These are phyloP conservation scores for Meloidogyne exigua DNA, from an alignment of 1,140 invertebrate genomes.

Conservation along the genomic window DNA sequence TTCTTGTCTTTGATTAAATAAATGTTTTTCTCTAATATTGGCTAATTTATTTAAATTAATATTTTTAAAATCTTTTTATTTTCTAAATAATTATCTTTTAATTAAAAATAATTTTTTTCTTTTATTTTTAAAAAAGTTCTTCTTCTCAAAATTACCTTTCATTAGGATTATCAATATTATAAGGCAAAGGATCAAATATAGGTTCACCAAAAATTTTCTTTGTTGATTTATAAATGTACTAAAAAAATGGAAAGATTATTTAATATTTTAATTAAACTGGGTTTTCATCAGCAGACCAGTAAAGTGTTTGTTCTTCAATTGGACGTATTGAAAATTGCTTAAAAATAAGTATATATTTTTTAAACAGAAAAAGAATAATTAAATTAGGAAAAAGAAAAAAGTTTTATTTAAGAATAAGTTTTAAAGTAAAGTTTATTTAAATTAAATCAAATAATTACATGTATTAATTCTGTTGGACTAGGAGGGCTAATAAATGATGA, in stretches of 20 bases:
- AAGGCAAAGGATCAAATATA: slow-evolving; percentile 53
- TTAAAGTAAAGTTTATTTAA: too few species aligned
- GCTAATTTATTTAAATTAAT: too few species aligned
- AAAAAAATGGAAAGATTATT: background rate
- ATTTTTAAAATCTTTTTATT: too few species aligned
- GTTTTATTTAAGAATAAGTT: background rate
- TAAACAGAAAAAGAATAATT: background rate
- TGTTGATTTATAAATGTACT: slow-evolving; percentile 62
- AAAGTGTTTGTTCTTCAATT: slow-evolving; percentile 62
- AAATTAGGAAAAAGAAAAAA: background rate
- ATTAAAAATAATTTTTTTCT: too few species aligned
- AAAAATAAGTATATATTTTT: slow-evolving; percentile 21
- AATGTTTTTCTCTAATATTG: background rate
- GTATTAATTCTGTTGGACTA: slow-evolving; percentile 19
- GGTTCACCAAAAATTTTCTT: slow-evolving; percentile 58
- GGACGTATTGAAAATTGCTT: slow-evolving; percentile 51
- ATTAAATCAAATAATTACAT: background rate
- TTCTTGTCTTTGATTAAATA: background rate
- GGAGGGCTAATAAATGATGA: slow-evolving; percentile 7
- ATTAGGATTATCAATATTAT: slow-evolving; percentile 8
- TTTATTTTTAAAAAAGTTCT: too few species aligned
- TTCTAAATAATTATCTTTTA: too few species aligned
- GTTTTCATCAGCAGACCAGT: slow-evolving; percentile 63
- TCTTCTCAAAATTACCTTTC: background rate
- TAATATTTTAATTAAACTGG: slow-evolving; percentile 23